A percentile compares a stretch with the other conserved stretches of the same genome.
Conservation (phyloP, 2,888 invertebrate species). For the Mythimna loreyi region DNA sequence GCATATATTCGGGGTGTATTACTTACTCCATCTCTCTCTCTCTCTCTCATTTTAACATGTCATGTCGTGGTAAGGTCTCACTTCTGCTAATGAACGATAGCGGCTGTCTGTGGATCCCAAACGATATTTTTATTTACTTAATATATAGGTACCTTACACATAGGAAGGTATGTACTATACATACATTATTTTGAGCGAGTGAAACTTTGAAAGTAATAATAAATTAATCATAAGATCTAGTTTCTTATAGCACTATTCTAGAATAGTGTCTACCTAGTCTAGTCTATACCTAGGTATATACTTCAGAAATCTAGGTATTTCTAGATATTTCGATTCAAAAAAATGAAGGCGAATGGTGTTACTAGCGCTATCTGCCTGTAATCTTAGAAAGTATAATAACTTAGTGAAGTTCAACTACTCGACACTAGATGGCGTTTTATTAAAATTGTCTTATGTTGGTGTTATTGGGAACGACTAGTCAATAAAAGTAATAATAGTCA, state of each 20-base stretch:
- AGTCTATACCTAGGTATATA: too few species aligned
- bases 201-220: too few species aligned
- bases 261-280: too few species aligned
- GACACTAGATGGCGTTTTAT: slow-evolving; percentile 68
- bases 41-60: too few species aligned
- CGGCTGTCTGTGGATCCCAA: too few species aligned
- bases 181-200: background rate
- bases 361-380: slow-evolving; percentile 13
- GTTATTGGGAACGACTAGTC: background rate
- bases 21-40: too few species aligned
- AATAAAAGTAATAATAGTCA: background rate
- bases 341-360: background rate
- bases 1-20: too few species aligned
- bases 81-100: background rate
- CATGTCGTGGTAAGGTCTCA: too few species aligned
- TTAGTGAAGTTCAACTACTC: slow-evolving; percentile 61
- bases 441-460: slow-evolving; percentile 9
- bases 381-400: background rate
- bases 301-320: background rate
- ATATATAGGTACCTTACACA: too few species aligned
- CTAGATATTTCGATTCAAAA: background rate
- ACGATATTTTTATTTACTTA: too few species aligned
- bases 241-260: background rate
- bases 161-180: too few species aligned
- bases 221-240: background rate